Percentiles rank a stretch among this genome's conserved stretches.
These are phyloP conservation scores for Polyommatus icarus DNA, from an alignment of 2,888 invertebrate species.

Conservation along the genomic window DNA sequence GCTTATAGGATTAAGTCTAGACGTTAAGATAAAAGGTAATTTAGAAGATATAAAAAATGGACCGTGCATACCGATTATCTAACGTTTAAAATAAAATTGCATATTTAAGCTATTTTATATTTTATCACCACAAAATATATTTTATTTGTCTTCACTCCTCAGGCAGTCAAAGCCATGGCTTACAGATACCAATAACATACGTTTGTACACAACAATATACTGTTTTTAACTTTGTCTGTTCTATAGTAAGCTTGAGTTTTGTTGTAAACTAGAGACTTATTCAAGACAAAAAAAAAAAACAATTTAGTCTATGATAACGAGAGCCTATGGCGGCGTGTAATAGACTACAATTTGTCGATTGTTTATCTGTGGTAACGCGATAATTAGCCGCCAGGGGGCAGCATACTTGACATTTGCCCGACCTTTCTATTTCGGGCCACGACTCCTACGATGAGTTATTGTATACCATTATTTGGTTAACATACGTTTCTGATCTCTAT, in stretches of 20 bases:
- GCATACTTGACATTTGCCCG: conserved; percentile 70
- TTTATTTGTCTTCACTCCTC: too few relatives aligned
- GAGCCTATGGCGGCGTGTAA: conserved; percentile 38
- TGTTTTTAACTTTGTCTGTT: too few relatives aligned
- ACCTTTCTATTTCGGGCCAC: conserved; percentile 70
- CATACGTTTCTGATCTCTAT: neutral
- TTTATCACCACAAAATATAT: too few relatives aligned
- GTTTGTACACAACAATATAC: too few relatives aligned
- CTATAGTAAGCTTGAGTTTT: too few relatives aligned
- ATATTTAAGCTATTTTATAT: neutral
- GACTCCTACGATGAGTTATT: conserved; percentile 63
- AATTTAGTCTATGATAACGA: conserved; percentile 29
- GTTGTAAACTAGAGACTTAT: neutral
- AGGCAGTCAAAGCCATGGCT: too few relatives aligned
- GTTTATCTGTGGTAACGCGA: conserved; percentile 43
- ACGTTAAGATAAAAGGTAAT: conserved; percentile 1
- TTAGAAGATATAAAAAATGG: neutral
- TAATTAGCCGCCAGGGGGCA: conserved; percentile 53
- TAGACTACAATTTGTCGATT: conserved; percentile 44
- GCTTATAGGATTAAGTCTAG: conserved; percentile 24
- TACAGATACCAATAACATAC: too few relatives aligned
- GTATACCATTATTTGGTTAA: conserved; percentile 42
- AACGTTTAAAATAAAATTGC: neutral
- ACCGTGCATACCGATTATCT: neutral
- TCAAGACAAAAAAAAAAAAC: neutral